Percentiles rank a stretch among this genome's conserved stretches.
Conservation (phyloP, 2,888 invertebrate species). For the Phymatocera aterrima region DNA sequence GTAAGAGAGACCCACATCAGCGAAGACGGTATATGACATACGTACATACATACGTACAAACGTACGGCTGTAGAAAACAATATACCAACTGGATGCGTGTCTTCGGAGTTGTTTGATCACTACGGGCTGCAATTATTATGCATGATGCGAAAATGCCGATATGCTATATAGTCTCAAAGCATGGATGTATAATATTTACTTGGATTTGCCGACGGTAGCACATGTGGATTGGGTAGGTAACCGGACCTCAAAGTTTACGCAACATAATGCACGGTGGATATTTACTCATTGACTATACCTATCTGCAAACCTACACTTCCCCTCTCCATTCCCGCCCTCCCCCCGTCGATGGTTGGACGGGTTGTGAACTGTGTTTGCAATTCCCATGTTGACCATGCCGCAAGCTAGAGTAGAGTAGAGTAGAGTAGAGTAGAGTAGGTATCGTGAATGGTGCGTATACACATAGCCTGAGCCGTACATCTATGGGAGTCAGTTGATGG, state of each 20-base stretch:
- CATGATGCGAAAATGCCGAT: too few species aligned
- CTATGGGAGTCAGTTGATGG: not conserved
- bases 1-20: not conserved
- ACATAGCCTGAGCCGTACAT: too few species aligned
- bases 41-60: too few species aligned
- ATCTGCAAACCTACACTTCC: too few species aligned
- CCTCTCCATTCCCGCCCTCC: too few species aligned
- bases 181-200: not conserved
- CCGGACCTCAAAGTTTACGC: conserved; percentile 39
- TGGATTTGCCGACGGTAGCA: not conserved
- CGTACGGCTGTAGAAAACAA: too few species aligned
- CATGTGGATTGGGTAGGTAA: not conserved
- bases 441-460: not conserved
- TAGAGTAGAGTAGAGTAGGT: too few species aligned
- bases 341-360: not conserved
- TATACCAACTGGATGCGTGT: too few species aligned
- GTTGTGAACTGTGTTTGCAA: conserved; percentile 60
- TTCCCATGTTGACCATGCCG: conserved; percentile 65
- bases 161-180: not conserved
- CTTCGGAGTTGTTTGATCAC: too few species aligned
- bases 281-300: conserved; percentile 28
- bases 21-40: too few species aligned
- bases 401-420: too few species aligned
- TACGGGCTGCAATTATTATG: too few species aligned
- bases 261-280: conserved; percentile 39